Evolutionary conservation across 1,140 invertebrate species (phyloP), one percentile per base, ranked within the genome.

Genomic region (Macrosteles quadrilineatus): DNA sequence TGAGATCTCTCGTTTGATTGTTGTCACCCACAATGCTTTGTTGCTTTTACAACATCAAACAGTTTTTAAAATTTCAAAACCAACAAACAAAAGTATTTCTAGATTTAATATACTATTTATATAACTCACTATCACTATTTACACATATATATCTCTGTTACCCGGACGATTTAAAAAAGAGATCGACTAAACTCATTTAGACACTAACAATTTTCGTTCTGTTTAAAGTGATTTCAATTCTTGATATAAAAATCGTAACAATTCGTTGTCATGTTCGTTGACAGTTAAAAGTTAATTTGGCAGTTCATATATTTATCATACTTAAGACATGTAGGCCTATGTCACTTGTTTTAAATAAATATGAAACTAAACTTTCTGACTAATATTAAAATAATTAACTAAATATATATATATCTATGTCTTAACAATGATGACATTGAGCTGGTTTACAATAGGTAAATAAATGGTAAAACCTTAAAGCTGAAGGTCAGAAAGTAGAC

Each of bases 1-100:
- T 64, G 62, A 64, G 62, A 64, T 64, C 62, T 64, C 25, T 64
- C 36, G 30, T 64, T 64, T 64, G 62, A 64, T 64, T 64, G 62
- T 64, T 64, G 30, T 64, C 36, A 36, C 36, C 36, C 17, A 9
- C 29, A 64, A 29, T 27, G 27, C n/a, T 64, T 43, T 17, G 23
- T 40, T 64, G 30, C 25, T n/a, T 64, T 27, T n/a, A 27, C 36
- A 64, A 64, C 30, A 40, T 43, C 30, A 64, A 64, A 40, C 30
- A 36, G 23, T 40, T 19, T 17, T n/a, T 32, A 19, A 64, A 32
- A 36, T 64, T 40, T 36, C 14, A 64, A 64, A 64, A 64, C n/a
- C 36, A 64, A 64, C 62, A 64, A 64, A 64, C 62, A 64, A 64
- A 64, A 64, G 62, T 25, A 64, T 32, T 43, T 40, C 19, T 64